phyloP scores from a whole-genome alignment of 2,888 invertebrate genomes.

The Leptinotarsa haldemani region DNA sequence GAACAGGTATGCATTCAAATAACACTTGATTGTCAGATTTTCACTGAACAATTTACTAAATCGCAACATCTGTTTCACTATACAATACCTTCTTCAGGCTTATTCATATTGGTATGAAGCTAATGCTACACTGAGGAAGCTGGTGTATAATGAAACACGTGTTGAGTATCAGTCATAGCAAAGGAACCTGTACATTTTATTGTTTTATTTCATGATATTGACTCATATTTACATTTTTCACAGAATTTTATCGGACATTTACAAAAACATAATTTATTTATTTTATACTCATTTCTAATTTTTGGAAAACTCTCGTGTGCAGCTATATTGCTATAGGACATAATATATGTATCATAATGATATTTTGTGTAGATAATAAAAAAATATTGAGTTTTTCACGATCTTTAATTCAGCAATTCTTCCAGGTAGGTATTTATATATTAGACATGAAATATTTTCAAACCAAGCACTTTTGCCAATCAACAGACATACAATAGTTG shows the following conservation, averaged over 20 bases:
- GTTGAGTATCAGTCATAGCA: no score
- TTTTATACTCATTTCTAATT: neutral
- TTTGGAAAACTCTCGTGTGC: neutral
- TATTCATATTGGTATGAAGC: no score
- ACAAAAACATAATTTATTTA: neutral
- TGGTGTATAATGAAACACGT: no score
- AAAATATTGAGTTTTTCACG: neutral
- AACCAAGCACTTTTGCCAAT: no score
- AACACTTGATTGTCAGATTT: no score
- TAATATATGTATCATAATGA: slow-evolving; percentile 3
- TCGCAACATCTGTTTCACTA: no score
- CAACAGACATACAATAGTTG: no score
- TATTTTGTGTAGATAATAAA: slow-evolving; percentile 18
- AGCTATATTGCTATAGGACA: neutral
- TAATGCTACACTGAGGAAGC: no score
- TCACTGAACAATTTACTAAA: no score
- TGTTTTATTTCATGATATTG: neutral
- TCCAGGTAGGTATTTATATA: neutral
- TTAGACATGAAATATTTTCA: no score
- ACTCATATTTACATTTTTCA: neutral
- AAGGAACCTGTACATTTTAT: neutral
- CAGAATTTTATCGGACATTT: neutral
- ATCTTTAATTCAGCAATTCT: neutral
- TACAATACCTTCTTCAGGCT: no score
- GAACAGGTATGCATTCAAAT: no score